Conservation (phyloP, 2,113 vertebrate genomes). For the Planiliza haematocheilus region DNA sequence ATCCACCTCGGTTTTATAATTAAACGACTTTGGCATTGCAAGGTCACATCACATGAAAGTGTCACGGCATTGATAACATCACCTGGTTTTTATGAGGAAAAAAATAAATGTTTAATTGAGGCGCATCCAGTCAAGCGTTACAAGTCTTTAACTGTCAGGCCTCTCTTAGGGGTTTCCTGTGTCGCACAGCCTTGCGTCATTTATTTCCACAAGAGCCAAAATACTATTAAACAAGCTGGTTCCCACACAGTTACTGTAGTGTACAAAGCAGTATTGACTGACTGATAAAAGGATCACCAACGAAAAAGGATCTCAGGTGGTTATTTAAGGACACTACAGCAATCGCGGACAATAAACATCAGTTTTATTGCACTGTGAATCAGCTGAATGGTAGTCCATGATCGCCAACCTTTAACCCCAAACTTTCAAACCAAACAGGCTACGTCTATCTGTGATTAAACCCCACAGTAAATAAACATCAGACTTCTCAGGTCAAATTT, state of each 20-base stretch:
- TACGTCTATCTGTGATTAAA: conserved; percentile 29
- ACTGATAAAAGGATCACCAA: conserved; percentile 6
- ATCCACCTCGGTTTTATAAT: conserved; percentile 39
- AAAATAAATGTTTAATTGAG: conserved; percentile 31
- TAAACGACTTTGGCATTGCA: conserved; percentile 21
- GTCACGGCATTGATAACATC: conserved; percentile 15
- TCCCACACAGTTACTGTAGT: accelerated
- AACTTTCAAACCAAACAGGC: conserved; percentile 30
- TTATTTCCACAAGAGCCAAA: neutral
- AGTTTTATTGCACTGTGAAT: conserved; percentile 57
- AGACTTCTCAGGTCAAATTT: conserved; percentile 2
- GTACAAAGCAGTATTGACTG: neutral
- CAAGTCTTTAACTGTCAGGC: neutral
- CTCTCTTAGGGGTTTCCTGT: neutral
- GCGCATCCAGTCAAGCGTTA: neutral
- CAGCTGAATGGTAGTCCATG: conserved; percentile 40
- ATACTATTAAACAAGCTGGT: neutral
- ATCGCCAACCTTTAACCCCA: conserved; percentile 62
- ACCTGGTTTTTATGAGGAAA: conserved; percentile 17
- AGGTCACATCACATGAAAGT: conserved; percentile 32
- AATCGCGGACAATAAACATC: conserved; percentile 57
- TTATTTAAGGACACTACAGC: conserved; percentile 54
- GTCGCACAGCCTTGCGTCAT: too few relatives aligned
- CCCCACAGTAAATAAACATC: neutral
- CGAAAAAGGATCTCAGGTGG: conserved; percentile 19